Base-by-base conservation (phyloP, 2,797 vertebrate genomes). In the Lepus townsendii region DNA sequence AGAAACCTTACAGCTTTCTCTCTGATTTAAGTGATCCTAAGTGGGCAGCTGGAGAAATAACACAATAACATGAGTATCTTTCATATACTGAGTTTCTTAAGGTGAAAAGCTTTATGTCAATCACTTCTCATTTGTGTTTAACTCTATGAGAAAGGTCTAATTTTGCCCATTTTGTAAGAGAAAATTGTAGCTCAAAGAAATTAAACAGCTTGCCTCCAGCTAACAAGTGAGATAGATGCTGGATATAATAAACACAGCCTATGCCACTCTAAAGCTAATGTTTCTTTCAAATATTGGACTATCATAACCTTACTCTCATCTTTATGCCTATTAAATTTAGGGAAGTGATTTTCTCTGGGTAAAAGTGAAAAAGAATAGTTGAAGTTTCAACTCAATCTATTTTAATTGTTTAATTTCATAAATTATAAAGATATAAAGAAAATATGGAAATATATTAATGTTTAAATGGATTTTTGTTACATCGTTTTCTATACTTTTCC, bases 1-100 rank as follows among this genome's bases (percentile, higher is more conserved):
- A 86, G 80, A 96, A 96, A 95, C 24, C 63, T 72, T 76, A 22
- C 20, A 88, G 10, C n/a, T 78, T 4, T 86, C 89, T 94, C 90
- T 96, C 7, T 1, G 93, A 93, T 77, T 52, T 47, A 38, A 83
- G 60, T 32, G 38, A 42, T 94, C 32, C 5, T 19, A 13, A 95
- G 80, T 87, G 82, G 14, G 0, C 35, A 0, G 0, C 66, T 95
- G 83, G 52, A 72, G 93, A 93, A 91, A 78, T 0, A 63, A 7
- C 57, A 20, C 16, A 26, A 30, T 2, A 69, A 47, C 32, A 47
- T 32, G 50, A 50, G 30, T 57, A 57, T 63, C 20, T 42, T 42
- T 16, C 1, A 5, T 17, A 65, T 63, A 62, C 10, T 9, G 19
- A 80, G 27, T 38, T 85, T 83, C 76, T 63, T 52, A 95, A 85